Conservation (phyloP, 1,140 invertebrate species). For the Drosophila trapezifrons region DNA sequence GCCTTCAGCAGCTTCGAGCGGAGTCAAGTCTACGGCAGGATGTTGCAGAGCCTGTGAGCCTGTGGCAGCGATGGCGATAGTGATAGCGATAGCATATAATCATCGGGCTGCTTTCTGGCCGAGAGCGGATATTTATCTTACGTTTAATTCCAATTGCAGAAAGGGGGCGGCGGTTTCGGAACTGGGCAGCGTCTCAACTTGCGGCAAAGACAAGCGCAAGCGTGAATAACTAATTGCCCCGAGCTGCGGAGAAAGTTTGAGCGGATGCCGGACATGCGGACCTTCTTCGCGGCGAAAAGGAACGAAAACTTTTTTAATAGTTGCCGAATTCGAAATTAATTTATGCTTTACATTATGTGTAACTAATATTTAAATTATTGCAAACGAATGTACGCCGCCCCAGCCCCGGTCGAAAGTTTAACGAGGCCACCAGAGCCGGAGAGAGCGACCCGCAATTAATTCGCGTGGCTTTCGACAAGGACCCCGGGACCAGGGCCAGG, state of each 20-base stretch:
- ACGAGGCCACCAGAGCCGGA: slow-evolving; percentile 41
- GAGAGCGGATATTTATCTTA: slow-evolving; percentile 38
- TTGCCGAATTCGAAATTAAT: slow-evolving; percentile 81
- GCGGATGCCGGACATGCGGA: slow-evolving; percentile 48
- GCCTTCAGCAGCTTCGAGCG: slow-evolving; percentile 76
- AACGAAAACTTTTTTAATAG: slow-evolving; percentile 73
- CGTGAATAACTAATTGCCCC: slow-evolving; percentile 83
- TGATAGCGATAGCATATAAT: slow-evolving; percentile 25
- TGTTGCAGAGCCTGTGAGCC: slow-evolving; percentile 67
- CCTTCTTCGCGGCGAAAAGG: slow-evolving; percentile 17
- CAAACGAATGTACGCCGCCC: slow-evolving; percentile 48
- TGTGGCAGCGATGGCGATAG: slow-evolving; percentile 9
- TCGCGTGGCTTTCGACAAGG: slow-evolving; percentile 54
- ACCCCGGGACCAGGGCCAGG: slow-evolving; percentile 6
- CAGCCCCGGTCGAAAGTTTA: slow-evolving; percentile 53
- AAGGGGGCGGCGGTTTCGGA: slow-evolving; percentile 20
- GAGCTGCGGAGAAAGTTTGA: slow-evolving; percentile 57
- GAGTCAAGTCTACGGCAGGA: slow-evolving; percentile 68
- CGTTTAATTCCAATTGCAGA: slow-evolving; percentile 45
- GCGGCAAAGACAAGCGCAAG: slow-evolving; percentile 67
- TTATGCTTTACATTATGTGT: slow-evolving; percentile 82
- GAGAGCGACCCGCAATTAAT: slow-evolving; percentile 67
- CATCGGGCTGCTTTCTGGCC: background rate
- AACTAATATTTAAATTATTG: slow-evolving; percentile 81
- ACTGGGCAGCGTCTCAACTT: slow-evolving; percentile 43